Base-by-base conservation (phyloP, 2,888 invertebrate species). In the Microctonus brassicae region DNA sequence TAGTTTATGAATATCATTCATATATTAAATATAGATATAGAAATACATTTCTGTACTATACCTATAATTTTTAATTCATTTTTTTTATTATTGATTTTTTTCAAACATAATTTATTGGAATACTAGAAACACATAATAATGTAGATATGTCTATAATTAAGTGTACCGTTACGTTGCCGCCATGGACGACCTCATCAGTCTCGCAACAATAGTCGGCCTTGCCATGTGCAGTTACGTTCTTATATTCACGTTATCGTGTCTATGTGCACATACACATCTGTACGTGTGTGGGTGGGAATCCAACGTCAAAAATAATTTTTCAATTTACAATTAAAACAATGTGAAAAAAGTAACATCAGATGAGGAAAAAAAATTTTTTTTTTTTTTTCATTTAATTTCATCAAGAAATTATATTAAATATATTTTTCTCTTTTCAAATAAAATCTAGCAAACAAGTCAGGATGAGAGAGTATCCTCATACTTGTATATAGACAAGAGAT, bases 121-220 rank as follows among this genome's bases (percentile, higher is more conserved):
- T 58, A n/a, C 29, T 29, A 5, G 9, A 34, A 58, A 58, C 13
- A 34, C 33, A 33, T 58, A 58, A 58, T 58, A 58, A 17, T 42
- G 13, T 17, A 17, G 26, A 22, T 62, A 42, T 24, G 20, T 39
- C 20, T 24, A 42, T 62, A 62, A 24, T n/a, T 36, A 36, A 22
- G 42, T 42, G 64, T 62, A 73, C 67, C 17, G 64, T 76, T 76
- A 73, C 17, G 20, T 72, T 74, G n/a, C 75, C 76, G 73, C 73
- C 76, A 63, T 75, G 69, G 75, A 75, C 70, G 74, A 73, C 71
- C 74, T 74, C 77, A 77, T 74, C 71, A 67, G 67, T 64, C 58
- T 55, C 55, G 66, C 74, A 73, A 77, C 75, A 75, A 76, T 77
- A 69, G 75, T 57, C 76, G 76, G 74, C 76, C 75, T 76, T 77